These are phyloP conservation scores for Venustoraphidia nigricollis DNA, from an alignment of 2,888 invertebrate species.

Conservation along the genomic window DNA sequence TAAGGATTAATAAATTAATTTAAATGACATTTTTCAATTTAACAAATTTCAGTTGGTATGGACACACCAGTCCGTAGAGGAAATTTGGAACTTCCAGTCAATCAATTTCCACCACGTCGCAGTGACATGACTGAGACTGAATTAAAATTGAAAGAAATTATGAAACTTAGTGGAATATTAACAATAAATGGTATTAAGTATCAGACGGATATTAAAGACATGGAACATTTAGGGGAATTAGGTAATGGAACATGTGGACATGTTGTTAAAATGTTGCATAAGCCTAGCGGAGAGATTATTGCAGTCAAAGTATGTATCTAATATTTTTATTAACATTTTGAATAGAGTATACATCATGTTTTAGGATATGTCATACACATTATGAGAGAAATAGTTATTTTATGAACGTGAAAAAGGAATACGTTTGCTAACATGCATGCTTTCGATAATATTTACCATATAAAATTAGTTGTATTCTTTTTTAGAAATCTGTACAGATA, in stretches of 20 bases:
- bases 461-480: no score
- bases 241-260: slow-evolving; percentile 96
- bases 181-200: slow-evolving; percentile 67
- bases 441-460: no score
- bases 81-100: slow-evolving; percentile 40
- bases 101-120: slow-evolving; percentile 37
- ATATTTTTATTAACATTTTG: not conserved
- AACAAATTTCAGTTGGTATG: slow-evolving; percentile 25
- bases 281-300: slow-evolving; percentile 68
- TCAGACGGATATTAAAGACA: slow-evolving; percentile 65
- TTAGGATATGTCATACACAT: no score
- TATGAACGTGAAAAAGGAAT: no score
- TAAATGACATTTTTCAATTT: slow-evolving; percentile 7
- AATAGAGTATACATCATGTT: no score
- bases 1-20: not conserved
- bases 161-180: slow-evolving; percentile 82
- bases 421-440: no score
- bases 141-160: slow-evolving; percentile 77
- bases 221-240: slow-evolving; percentile 73
- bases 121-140: slow-evolving; percentile 51
- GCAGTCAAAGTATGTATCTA: slow-evolving; percentile 68
- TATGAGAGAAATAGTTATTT: no score
- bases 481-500: no score
- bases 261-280: slow-evolving; percentile 92
- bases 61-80: slow-evolving; percentile 32